Evolutionary conservation across 1,140 invertebrate genomes (phyloP), one percentile per base, ranked within the genome.

Genomic region (Drosophila cardini): DNA sequence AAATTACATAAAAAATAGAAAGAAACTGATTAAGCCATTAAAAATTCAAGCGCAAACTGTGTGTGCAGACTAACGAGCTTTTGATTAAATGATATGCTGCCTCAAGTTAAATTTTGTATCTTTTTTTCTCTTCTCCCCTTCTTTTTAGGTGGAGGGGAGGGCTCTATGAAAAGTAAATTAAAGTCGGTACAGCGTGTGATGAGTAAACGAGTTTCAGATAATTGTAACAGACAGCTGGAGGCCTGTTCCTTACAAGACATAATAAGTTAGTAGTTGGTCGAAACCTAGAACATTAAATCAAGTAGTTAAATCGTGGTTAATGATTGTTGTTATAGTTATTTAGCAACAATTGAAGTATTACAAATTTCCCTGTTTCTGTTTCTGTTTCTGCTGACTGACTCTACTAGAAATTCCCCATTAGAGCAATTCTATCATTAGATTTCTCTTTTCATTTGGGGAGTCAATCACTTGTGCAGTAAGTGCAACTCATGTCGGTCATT

Each of bases 21-120:
- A 63, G 21, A 76, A 80, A 68, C 74, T 77, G 77, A 80, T 80
- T 77, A 80, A 80, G 69, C 74, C 74, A 77, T 80, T 80, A 80
- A 76, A 73, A 63, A 77, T 80, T 77, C 70, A 77, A 76, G 60
- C 76, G 55, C 72, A 75, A 74, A 75, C 67, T 75, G 76, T 78
- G 65, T 78, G 76, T 61, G 46, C 69, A 80, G 77, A 70, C 77
- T 80, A 77, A 80, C 77, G 74, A 77, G 77, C 68, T 70, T 78
- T 78, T 78, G 69, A 76, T 76, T 76, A 72, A 76, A 76, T 75
- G 68, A 63, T 74, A 64, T 70, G 72, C 45, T 74, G 64, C 57
- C 63, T 21, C 38, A 61, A 68, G 58, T 62, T 45, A 26, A 26
- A 26, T 46, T 57, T 43, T 53, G 46, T 48, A 15, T 42, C 9